A percentile compares a stretch with the other conserved stretches of the same genome.
Evolutionary conservation across 2,888 invertebrate species (phyloP).

Genomic region (Hydraecia micacea): DNA sequence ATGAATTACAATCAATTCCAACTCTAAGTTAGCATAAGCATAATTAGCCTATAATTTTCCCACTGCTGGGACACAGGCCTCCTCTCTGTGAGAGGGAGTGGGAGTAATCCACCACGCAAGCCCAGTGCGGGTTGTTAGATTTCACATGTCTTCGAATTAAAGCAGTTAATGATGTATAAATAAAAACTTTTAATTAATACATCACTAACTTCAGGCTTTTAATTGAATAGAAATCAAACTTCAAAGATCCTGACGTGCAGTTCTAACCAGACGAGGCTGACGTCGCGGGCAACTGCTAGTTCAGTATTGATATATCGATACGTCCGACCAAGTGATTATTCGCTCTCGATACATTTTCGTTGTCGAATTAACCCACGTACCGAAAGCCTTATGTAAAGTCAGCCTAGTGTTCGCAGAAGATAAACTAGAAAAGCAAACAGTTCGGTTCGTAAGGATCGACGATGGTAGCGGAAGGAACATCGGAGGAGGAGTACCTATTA

Average conservation of each 20-base stretch:
- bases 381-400: conserved; percentile 3
- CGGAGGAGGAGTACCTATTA: background rate
- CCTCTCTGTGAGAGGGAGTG: too few relatives aligned
- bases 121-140: too few relatives aligned
- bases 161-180: background rate
- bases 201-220: background rate
- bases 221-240: background rate
- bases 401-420: background rate
- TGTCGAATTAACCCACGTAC: background rate
- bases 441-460: conserved; percentile 1
- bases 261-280: background rate
- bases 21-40: too few relatives aligned
- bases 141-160: too few relatives aligned
- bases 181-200: background rate
- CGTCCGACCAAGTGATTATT: background rate
- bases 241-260: background rate
- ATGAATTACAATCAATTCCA: background rate
- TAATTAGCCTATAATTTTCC: too few relatives aligned
- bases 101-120: too few relatives aligned
- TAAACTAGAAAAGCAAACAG: conserved; percentile 17
- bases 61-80: too few relatives aligned
- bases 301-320: background rate
- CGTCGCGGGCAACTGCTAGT: background rate
- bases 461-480: background rate
- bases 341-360: background rate